Conservation (phyloP, 2,797 vertebrate genomes). For the Danio tinwini region DNA sequence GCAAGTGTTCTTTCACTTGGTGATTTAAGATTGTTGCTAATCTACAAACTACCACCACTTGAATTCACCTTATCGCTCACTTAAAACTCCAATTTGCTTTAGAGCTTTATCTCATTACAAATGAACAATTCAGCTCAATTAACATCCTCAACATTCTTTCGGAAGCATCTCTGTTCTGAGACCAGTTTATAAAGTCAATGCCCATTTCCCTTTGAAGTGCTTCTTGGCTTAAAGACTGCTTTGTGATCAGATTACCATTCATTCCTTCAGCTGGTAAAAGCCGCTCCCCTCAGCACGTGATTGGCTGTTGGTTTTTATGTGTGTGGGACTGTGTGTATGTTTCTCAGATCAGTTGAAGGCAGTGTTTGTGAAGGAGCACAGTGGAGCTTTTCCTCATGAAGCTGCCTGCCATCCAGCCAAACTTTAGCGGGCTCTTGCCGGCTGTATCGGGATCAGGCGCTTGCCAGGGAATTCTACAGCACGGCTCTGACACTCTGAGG, state of each 20-base stretch:
- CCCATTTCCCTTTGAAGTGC: conserved; percentile 32
- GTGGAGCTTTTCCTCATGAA: conserved; percentile 58
- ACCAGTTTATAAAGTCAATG: conserved; percentile 36
- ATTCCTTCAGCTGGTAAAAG: conserved; percentile 37
- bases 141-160: conserved; percentile 29
- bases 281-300: conserved; percentile 60
- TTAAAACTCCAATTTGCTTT: conserved; percentile 8
- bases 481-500: conserved; percentile 50
- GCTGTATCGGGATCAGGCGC: conserved; percentile 24
- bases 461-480: conserved; percentile 26
- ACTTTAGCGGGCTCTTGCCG: conserved; percentile 51
- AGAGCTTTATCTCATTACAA: conserved; percentile 15
- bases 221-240: conserved; percentile 42
- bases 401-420: conserved; percentile 55
- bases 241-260: conserved; percentile 58
- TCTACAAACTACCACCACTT: not conserved
- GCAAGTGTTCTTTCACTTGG: not conserved
- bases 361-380: conserved; percentile 21
- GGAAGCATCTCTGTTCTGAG: conserved; percentile 42
- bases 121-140: conserved; percentile 29
- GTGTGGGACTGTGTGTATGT: conserved; percentile 26
- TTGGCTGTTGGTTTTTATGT: conserved; percentile 54
- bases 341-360: conserved; percentile 18
- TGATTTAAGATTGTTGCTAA: not conserved
- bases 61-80: not conserved